Percentiles rank a stretch among this genome's conserved stretches.
These are phyloP conservation scores for Nibea coibor DNA, from an alignment of 2,113 vertebrate species.

Conservation along the genomic window DNA sequence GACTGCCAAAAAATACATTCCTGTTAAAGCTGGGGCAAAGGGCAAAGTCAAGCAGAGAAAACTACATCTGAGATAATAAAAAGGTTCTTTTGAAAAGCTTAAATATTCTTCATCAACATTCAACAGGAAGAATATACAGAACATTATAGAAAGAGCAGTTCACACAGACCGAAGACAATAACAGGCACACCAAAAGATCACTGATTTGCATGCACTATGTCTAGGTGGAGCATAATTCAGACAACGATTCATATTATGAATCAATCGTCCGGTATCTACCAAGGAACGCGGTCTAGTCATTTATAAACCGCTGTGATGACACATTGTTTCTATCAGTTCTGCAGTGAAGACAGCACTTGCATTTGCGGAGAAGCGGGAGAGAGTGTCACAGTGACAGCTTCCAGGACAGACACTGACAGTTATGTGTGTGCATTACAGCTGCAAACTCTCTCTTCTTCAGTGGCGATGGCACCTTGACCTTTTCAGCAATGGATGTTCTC, in stretches of 20 bases:
- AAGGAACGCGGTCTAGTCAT: conserved; percentile 14
- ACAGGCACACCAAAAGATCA: neutral
- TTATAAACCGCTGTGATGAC: conserved; percentile 14
- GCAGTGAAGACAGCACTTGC: neutral
- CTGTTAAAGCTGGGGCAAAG: conserved; percentile 7
- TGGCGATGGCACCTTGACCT: conserved; percentile 66
- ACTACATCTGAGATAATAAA: neutral
- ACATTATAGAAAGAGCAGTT: neutral
- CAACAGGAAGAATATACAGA: neutral
- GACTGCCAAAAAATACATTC: neutral
- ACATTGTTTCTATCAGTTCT: conserved; percentile 9
- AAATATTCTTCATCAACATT: neutral
- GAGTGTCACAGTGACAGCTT: conserved; percentile 34
- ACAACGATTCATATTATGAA: neutral
- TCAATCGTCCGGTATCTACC: neutral
- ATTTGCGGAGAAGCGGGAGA: neutral
- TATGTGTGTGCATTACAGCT: conserved; percentile 57
- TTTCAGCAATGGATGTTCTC: conserved; percentile 62
- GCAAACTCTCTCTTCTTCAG: conserved; percentile 63
- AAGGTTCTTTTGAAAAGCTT: neutral
- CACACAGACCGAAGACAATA: neutral
- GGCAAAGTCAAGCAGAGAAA: neutral
- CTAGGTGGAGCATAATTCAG: neutral
- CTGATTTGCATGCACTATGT: neutral
- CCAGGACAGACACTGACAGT: conserved; percentile 49